These are phyloP conservation scores for Odobenus rosmarus DNA, from an alignment of 2,113 vertebrate species.

Conservation along the genomic window DNA sequence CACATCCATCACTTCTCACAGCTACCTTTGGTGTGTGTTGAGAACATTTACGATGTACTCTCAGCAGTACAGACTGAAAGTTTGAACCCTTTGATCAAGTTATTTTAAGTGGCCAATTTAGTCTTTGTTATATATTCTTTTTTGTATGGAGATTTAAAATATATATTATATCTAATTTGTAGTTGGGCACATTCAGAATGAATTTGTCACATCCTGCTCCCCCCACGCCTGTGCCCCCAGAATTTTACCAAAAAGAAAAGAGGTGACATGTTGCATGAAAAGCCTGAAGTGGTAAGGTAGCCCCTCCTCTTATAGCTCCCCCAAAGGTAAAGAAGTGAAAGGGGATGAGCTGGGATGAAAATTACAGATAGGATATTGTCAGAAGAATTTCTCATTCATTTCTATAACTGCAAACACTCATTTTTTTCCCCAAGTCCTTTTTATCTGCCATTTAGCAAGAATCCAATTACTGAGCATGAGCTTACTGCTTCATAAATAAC, in stretches of 20 bases:
- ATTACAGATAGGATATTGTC: not conserved
- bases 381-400: conserved; percentile 32
- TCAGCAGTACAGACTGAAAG: not conserved
- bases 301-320: not conserved
- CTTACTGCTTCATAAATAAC: conserved; percentile 77
- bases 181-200: not conserved
- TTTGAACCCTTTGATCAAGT: not conserved
- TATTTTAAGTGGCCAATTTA: not conserved
- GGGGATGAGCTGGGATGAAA: not conserved
- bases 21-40: not conserved
- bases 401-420: not conserved
- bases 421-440: conserved; percentile 27
- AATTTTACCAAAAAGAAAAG: not conserved
- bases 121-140: not conserved
- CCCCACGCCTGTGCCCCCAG: fast-evolving
- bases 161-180: not conserved
- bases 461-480: conserved; percentile 71
- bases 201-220: not conserved
- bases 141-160: not conserved
- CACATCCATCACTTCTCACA: not conserved
- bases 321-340: not conserved
- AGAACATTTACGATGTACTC: not conserved
- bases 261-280: not conserved
- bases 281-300: not conserved
- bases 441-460: conserved; percentile 75